A percentile compares a stretch with the other conserved stretches of the same genome.
These are phyloP conservation scores for Drosophila arawakana DNA, from an alignment of 1,140 invertebrate genomes.

Conservation along the genomic window DNA sequence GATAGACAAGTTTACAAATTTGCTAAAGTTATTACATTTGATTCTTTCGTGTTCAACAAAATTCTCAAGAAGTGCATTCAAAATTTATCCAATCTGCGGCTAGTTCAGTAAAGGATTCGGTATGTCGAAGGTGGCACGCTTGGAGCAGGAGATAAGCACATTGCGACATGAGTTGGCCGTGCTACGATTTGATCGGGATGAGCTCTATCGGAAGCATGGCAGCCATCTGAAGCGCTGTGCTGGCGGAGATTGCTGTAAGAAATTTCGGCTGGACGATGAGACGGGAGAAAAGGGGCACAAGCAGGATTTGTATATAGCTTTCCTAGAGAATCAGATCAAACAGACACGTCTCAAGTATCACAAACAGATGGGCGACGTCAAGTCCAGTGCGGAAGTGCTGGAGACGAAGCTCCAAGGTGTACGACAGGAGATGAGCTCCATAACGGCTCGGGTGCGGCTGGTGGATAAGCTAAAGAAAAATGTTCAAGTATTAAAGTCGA, in stretches of 20 bases:
- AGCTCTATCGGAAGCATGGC: conserved; percentile 5
- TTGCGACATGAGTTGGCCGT: conserved; percentile 39
- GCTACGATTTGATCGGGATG: conserved; percentile 7
- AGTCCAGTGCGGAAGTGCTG: conserved; percentile 33
- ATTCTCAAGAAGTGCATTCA: conserved; percentile 38
- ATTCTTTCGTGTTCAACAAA: conserved; percentile 9
- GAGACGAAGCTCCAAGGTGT: conserved; percentile 49
- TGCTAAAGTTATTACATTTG: neutral
- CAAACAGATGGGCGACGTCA: conserved; percentile 49
- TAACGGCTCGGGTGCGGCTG: conserved; percentile 38
- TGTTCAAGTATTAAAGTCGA: conserved; percentile 23
- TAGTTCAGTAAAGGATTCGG: neutral
- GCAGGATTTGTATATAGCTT: conserved; percentile 53
- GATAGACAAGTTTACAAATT: conserved; percentile 3
- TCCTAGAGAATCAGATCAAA: conserved; percentile 64
- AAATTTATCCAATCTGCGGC: conserved; percentile 15
- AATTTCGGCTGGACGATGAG: neutral
- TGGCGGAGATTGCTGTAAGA: conserved; percentile 3
- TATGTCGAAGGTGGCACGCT: conserved; percentile 32
- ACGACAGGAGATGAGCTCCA: conserved; percentile 36
- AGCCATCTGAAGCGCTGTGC: conserved; percentile 1
- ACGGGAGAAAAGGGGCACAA: conserved; percentile 1
- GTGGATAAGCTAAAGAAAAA: conserved; percentile 41
- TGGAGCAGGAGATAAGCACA: conserved; percentile 38
- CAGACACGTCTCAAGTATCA: conserved; percentile 49